Evolutionary conservation across 2,113 vertebrate species (phyloP).

Genomic region (Vulpes lagopus): DNA sequence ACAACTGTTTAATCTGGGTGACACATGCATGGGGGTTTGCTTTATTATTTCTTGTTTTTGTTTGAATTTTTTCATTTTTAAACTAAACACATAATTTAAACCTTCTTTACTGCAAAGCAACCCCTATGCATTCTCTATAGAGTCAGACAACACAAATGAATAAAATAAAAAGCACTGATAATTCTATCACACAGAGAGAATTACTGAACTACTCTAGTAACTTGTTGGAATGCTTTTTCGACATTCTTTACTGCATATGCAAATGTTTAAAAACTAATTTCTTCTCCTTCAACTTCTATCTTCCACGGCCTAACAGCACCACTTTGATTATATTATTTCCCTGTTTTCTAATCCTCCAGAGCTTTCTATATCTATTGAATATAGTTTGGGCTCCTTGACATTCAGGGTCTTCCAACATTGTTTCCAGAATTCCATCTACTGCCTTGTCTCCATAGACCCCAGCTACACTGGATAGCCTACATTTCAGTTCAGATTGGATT

Average conservation of each 20-base stretch:
- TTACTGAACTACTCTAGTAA: conserved; percentile 17
- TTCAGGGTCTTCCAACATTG: conserved; percentile 31
- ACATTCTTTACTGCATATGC: not conserved
- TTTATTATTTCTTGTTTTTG: not conserved
- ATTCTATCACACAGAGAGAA: conserved; percentile 13
- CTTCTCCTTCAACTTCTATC: conserved; percentile 18
- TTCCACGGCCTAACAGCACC: not conserved
- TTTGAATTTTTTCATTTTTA: conserved; percentile 32
- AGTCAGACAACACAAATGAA: not conserved
- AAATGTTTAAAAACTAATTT: not conserved
- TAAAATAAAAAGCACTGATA: conserved; percentile 25
- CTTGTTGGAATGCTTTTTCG: not conserved
- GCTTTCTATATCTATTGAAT: conserved; percentile 21
- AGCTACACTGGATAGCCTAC: not conserved
- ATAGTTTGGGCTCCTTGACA: not conserved
- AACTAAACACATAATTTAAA: not conserved
- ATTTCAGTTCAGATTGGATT: conserved; percentile 18
- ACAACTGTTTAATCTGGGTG: not conserved
- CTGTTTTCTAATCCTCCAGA: conserved; percentile 1
- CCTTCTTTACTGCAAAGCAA: conserved; percentile 18
- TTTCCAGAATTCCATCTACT: conserved; percentile 52
- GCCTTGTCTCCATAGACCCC: not conserved
- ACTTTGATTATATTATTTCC: not conserved
- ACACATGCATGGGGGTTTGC: not conserved
- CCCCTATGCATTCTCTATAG: not conserved